Conservation (phyloP, 2,888 invertebrate genomes). For the Drosophila bunnanda region DNA sequence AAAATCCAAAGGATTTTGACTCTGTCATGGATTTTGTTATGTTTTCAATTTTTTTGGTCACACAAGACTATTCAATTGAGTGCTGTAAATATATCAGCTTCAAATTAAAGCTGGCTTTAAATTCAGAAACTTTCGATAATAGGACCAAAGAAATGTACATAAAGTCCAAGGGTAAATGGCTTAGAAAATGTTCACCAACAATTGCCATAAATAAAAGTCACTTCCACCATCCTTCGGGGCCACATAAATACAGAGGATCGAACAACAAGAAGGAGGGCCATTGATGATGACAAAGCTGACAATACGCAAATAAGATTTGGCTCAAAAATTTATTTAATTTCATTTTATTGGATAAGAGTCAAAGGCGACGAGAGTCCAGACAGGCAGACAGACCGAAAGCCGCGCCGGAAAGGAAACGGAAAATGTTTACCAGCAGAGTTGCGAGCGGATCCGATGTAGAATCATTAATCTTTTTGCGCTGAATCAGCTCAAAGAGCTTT, state of each 20-base stretch:
- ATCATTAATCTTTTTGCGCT: conserved; percentile 78
- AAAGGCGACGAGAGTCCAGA: conserved; percentile 51
- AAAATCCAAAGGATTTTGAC: not conserved
- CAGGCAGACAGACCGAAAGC: conserved; percentile 7
- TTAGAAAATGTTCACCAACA: conserved; percentile 71
- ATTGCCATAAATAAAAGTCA: conserved; percentile 69
- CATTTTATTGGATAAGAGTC: conserved; percentile 71
- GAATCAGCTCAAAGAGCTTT: conserved; percentile 69
- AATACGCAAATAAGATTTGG: conserved; percentile 75
- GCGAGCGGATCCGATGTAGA: conserved; percentile 57
- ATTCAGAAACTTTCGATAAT: conserved; percentile 43
- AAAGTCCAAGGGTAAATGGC: conserved; percentile 71
- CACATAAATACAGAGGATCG: conserved; percentile 59
- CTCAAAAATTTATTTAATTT: conserved; percentile 77
- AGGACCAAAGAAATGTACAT: conserved; percentile 54
- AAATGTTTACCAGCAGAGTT: conserved; percentile 41
- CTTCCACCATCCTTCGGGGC: conserved; percentile 19
- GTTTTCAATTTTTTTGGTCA: not conserved
- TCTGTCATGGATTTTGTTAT: conserved; percentile 2
- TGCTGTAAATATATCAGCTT: not conserved
- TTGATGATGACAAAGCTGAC: conserved; percentile 55
- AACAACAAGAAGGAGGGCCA: conserved; percentile 26
- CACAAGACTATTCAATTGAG: not conserved
- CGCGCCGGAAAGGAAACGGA: conserved; percentile 17
- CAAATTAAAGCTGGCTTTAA: conserved; percentile 3